phyloP scores from a whole-genome alignment of 2,888 invertebrate genomes.

The Lasioglossum oenotherae region DNA sequence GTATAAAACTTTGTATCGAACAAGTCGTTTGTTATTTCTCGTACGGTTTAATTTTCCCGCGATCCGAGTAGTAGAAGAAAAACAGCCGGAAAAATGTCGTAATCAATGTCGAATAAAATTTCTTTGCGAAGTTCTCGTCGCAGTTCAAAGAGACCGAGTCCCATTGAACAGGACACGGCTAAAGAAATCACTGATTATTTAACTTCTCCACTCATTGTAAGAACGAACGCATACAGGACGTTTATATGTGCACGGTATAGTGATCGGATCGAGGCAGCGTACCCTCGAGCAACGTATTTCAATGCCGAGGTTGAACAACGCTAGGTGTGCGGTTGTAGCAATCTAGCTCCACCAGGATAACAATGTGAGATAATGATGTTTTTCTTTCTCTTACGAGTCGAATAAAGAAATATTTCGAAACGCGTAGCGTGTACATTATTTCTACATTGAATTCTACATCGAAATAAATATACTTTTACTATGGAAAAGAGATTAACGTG shows the following conservation, averaged over 20 bases:
- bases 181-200: background rate
- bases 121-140: background rate
- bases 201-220: background rate
- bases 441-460: too few relatives aligned
- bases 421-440: background rate
- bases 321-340: background rate
- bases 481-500: background rate
- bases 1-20: background rate
- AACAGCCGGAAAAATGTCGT: background rate
- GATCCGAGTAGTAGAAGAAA: background rate
- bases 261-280: background rate
- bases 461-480: background rate
- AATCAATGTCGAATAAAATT: background rate
- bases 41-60: background rate
- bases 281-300: slow-evolving; percentile 6
- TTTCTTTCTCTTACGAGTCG: background rate
- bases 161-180: background rate
- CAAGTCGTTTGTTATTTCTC: background rate
- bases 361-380: background rate
- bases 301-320: slow-evolving; percentile 1
- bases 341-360: background rate
- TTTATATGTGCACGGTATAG: background rate
- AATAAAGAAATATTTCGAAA: background rate
- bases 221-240: background rate
- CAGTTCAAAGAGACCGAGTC: background rate